Percentiles rank a stretch among this genome's conserved stretches.
These are phyloP conservation scores for Diplosoma virens DNA, from an alignment of 23 tunicate species.

Conservation along the genomic window DNA sequence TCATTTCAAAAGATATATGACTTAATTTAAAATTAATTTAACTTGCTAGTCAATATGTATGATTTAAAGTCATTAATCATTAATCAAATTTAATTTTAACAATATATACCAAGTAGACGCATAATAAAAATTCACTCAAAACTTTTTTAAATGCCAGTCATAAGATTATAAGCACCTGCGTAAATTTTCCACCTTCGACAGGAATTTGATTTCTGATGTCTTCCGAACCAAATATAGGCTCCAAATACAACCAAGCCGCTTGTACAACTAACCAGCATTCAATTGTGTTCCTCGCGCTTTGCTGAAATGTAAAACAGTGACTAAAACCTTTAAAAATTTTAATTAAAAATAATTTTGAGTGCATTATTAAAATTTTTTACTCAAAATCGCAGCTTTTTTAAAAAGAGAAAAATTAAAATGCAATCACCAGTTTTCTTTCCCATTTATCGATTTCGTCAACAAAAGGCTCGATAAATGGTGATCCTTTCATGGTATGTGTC, in stretches of 20 bases:
- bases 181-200: slow-evolving; percentile 69
- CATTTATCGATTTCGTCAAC: slow-evolving; percentile 77
- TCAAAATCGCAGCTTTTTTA: too few species aligned
- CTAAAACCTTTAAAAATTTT: too few species aligned
- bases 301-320: slow-evolving; percentile 32
- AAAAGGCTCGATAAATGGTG: slow-evolving; percentile 84
- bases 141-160: too few species aligned
- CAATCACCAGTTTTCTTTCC: slow-evolving; percentile 75
- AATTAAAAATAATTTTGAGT: too few species aligned
- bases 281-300: slow-evolving; percentile 62
- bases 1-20: too few species aligned
- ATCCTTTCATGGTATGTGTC: slow-evolving; percentile 93
- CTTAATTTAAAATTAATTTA: too few species aligned
- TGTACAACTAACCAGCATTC: slow-evolving; percentile 86
- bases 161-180: slow-evolving; percentile 57
- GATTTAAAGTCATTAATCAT: too few species aligned
- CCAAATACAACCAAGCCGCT: slow-evolving; percentile 89
- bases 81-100: too few species aligned
- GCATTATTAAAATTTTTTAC: too few species aligned
- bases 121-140: too few species aligned
- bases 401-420: slow-evolving; percentile 36
- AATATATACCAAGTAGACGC: too few species aligned
- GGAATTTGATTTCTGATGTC: slow-evolving; percentile 90
- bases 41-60: too few species aligned
- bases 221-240: slow-evolving; percentile 91